These are phyloP conservation scores for Drosophila ficusphila DNA, from an alignment of 1,140 invertebrate genomes.

Conservation along the genomic window DNA sequence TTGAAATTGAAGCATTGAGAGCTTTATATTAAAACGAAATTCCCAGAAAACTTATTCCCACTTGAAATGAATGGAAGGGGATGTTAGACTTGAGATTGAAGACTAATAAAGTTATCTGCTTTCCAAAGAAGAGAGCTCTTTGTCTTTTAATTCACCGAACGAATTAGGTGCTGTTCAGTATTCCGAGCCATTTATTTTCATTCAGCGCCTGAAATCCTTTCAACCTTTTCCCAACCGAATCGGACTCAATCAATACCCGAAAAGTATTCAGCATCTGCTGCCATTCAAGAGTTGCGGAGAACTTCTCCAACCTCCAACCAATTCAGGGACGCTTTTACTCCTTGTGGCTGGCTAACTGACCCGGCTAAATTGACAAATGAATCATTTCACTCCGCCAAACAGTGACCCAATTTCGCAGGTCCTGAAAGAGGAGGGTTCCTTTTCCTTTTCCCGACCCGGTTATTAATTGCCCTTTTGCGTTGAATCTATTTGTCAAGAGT, in stretches of 20 bases:
- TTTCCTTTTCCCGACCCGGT: constrained; percentile 6
- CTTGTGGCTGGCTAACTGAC: constrained; percentile 19
- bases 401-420: constrained; percentile 26
- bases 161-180: too few species aligned
- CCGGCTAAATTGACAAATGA: constrained; percentile 45
- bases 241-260: neutral
- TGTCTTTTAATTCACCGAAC: too few species aligned
- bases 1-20: neutral
- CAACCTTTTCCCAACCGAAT: neutral
- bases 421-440: neutral
- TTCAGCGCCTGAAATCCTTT: constrained; percentile 6
- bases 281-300: neutral
- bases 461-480: constrained; percentile 55
- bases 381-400: constrained; percentile 42
- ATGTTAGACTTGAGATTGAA: too few species aligned
- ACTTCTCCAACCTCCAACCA: neutral
- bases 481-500: constrained; percentile 59
- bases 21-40: neutral
- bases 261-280: constrained; percentile 8
- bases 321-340: neutral
- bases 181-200: neutral
- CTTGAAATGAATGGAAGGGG: neutral
- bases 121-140: too few species aligned
- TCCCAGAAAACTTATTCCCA: neutral
- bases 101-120: too few species aligned